phyloP scores from a whole-genome alignment of 2,113 vertebrate species.

The Takifugu flavidus region DNA sequence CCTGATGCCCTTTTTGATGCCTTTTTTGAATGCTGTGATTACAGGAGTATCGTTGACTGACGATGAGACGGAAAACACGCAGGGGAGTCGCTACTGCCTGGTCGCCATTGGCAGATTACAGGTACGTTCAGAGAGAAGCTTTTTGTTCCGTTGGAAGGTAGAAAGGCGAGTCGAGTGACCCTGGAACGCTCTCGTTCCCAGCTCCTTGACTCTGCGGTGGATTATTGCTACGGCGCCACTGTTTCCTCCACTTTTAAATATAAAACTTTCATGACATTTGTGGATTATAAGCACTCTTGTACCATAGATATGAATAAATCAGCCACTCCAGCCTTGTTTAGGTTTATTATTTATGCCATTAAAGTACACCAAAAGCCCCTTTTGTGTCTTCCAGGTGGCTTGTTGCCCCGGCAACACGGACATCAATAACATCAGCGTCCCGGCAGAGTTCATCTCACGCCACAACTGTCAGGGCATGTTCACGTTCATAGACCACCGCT shows the following conservation, averaged over 20 bases:
- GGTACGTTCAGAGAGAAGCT: conserved; percentile 57
- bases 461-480: conserved; percentile 90
- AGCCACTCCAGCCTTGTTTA: neutral
- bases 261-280: neutral
- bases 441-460: conserved; percentile 94
- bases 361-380: neutral
- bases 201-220: conserved; percentile 5
- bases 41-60: conserved; percentile 91
- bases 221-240: neutral
- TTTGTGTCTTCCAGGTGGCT: conserved; percentile 79
- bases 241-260: neutral
- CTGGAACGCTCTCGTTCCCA: neutral
- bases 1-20: too few species aligned
- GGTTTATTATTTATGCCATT: neutral
- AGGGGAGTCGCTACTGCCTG: conserved; percentile 92
- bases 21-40: conserved; percentile 9
- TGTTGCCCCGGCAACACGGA: conserved; percentile 88
- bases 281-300: neutral
- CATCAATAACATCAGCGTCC: conserved; percentile 83
- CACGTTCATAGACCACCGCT: conserved; percentile 95
- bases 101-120: conserved; percentile 97
- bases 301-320: neutral
- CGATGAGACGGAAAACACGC: conserved; percentile 85
- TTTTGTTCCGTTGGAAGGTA: neutral
- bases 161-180: too few species aligned